phyloP scores from a whole-genome alignment of 2,888 invertebrate species.

The Apantesis nais region DNA sequence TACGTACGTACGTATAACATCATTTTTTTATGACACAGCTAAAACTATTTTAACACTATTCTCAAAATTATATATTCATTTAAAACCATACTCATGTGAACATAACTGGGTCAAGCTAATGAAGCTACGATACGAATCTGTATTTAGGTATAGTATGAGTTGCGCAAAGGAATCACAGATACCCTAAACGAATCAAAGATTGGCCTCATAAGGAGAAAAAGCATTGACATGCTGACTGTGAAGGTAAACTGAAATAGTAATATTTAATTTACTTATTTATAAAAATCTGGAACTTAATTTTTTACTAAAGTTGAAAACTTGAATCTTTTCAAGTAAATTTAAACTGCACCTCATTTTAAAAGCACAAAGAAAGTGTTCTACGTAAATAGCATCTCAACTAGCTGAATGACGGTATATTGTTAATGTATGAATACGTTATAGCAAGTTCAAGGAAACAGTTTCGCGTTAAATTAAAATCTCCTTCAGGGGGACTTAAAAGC shows the following conservation, averaged over 20 bases:
- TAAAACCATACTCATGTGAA: no score
- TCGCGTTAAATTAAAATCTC: slow-evolving; percentile 77
- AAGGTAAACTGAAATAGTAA: neutral
- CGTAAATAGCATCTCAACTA: slow-evolving; percentile 27
- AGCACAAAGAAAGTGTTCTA: slow-evolving; percentile 14
- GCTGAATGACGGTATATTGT: slow-evolving; percentile 64
- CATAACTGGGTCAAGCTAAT: neutral
- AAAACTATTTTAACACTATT: no score
- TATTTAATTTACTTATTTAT: neutral
- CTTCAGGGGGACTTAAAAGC: slow-evolving; percentile 74
- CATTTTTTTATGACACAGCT: no score
- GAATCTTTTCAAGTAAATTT: slow-evolving; percentile 5
- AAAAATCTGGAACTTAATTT: neutral
- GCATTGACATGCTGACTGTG: neutral
- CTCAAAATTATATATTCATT: no score
- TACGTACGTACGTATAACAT: no score
- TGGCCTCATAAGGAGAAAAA: neutral
- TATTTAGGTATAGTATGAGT: neutral
- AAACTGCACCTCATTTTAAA: slow-evolving; percentile 7
- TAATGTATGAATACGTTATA: slow-evolving; percentile 75
- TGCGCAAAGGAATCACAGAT: neutral
- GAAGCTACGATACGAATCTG: neutral
- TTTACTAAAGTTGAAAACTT: slow-evolving; percentile 10
- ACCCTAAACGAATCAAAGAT: neutral
- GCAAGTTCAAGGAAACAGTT: slow-evolving; percentile 73